These are phyloP conservation scores for Leistus spinibarbis DNA, from an alignment of 2,888 invertebrate species.

Conservation along the genomic window DNA sequence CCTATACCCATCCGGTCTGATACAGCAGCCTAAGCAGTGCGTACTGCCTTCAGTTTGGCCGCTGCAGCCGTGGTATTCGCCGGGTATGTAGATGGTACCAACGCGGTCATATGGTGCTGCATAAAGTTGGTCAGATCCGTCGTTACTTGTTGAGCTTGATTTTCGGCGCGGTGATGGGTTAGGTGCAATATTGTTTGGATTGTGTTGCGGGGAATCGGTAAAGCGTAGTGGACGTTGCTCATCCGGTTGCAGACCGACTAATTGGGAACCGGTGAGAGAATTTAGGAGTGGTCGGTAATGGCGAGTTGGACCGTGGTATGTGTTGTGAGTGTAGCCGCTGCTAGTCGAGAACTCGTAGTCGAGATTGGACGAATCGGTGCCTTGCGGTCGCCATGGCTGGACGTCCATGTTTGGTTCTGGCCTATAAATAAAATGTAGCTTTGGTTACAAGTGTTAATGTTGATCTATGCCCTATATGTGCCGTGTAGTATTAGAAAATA, in stretches of 20 bases:
- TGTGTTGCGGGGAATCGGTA: constrained; percentile 77
- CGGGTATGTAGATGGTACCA: constrained; percentile 58
- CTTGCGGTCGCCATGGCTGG: constrained; percentile 53
- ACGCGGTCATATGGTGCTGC: constrained; percentile 57
- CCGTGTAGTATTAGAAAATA: background rate
- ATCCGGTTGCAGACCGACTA: constrained; percentile 59
- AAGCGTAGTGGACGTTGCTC: constrained; percentile 72
- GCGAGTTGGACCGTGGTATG: constrained; percentile 86
- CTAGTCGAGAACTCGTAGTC: constrained; percentile 66
- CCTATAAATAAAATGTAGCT: constrained; percentile 43
- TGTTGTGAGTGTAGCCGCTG: constrained; percentile 78
- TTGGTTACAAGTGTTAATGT: background rate
- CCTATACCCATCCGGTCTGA: constrained; percentile 47
- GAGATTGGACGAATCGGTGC: constrained; percentile 43
- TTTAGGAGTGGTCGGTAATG: constrained; percentile 71
- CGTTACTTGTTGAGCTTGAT: constrained; percentile 72
- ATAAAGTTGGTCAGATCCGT: constrained; percentile 65
- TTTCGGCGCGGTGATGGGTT: constrained; percentile 72
- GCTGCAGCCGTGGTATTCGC: constrained; percentile 52
- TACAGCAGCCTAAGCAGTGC: constrained; percentile 50
- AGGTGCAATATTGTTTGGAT: constrained; percentile 59
- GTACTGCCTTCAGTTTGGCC: constrained; percentile 49
- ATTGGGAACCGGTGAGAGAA: constrained; percentile 62
- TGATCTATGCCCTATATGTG: background rate
- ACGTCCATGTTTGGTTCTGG: constrained; percentile 52